Percentiles rank a stretch among this genome's conserved stretches.
Conservation (phyloP, 2,113 vertebrate species). For the Mustelus asterias region DNA sequence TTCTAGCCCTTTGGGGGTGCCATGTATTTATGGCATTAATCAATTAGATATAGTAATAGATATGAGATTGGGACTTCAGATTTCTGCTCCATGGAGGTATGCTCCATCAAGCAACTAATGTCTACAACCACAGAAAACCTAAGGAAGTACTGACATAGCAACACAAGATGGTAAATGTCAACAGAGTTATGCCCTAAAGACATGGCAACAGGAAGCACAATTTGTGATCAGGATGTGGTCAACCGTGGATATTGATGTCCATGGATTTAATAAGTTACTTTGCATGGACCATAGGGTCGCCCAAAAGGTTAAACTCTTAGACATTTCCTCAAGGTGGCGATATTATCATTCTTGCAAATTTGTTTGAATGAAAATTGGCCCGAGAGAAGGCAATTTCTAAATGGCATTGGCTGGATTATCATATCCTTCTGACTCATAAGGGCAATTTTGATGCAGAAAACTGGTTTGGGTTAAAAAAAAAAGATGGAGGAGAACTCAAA, state of each 20-base stretch:
- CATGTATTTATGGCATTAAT: neutral
- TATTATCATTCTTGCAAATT: no score
- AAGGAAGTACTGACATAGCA: no score
- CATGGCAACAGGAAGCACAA: neutral
- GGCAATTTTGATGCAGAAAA: neutral
- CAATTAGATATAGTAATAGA: no score
- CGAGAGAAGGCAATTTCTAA: neutral
- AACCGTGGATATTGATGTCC: neutral
- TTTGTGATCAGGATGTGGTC: neutral
- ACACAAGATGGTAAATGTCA: no score
- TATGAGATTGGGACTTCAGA: no score
- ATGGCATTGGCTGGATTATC: neutral
- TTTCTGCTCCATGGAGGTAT: no score
- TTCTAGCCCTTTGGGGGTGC: neutral
- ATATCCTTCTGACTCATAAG: neutral
- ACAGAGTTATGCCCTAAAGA: no score
- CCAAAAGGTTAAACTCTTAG: neutral
- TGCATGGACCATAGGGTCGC: neutral
- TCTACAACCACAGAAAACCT: no score
- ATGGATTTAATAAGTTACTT: neutral
- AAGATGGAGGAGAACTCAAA: neutral
- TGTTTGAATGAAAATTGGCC: neutral
- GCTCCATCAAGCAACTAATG: no score
- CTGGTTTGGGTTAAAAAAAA: neutral
- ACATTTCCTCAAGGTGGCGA: neutral